A percentile compares a stretch with the other conserved stretches of the same genome.
These are phyloP conservation scores for Platysteira castanea DNA, from an alignment of 2,113 vertebrate species.

Conservation along the genomic window DNA sequence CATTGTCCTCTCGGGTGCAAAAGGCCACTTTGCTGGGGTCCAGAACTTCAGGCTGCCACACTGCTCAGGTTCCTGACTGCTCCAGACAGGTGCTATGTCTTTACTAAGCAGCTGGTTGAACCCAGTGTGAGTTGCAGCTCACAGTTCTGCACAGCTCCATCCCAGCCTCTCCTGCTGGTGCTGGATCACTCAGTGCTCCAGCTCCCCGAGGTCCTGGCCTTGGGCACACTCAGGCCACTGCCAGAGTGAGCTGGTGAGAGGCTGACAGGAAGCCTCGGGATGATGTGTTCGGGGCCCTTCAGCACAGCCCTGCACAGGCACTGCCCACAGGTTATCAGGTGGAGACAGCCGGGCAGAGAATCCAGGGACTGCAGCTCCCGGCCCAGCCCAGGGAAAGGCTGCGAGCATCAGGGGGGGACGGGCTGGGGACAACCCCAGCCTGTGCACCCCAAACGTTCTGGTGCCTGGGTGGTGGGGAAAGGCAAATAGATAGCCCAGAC, in stretches of 20 bases:
- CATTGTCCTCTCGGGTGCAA: neutral
- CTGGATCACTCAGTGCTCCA: neutral
- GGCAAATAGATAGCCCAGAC: neutral
- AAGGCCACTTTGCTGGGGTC: neutral
- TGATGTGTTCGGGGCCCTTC: neutral
- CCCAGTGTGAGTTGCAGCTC: rapidly evolving
- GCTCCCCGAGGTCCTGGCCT: neutral
- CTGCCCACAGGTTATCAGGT: neutral
- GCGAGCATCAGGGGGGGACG: neutral
- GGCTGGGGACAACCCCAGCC: neutral
- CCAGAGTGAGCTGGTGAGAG: neutral
- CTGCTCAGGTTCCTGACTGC: neutral
- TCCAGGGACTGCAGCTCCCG: neutral
- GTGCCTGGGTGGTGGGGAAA: neutral
- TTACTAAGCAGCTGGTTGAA: neutral
- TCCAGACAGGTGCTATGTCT: neutral
- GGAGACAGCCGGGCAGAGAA: neutral
- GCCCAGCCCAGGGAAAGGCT: neutral
- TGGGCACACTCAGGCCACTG: neutral
- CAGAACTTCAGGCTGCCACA: neutral
- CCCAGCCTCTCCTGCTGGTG: neutral
- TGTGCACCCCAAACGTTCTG: neutral
- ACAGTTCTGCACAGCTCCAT: neutral
- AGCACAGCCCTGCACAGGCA: neutral
- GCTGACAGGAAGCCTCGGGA: neutral